Evolutionary conservation across 2,888 invertebrate species (phyloP).

Genomic region (Acronicta leporina): DNA sequence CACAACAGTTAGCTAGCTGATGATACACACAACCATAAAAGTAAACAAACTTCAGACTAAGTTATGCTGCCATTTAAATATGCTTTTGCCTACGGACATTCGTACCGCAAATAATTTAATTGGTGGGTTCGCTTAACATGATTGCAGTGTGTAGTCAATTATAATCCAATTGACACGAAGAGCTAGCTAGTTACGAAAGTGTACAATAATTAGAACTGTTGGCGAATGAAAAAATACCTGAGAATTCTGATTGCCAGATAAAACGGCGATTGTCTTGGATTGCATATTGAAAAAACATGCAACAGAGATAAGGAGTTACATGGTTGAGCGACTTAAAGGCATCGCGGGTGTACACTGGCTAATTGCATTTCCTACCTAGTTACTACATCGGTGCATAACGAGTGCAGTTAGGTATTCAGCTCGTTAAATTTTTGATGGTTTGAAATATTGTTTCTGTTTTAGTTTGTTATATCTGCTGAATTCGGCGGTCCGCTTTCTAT

Average conservation of each 20-base stretch:
- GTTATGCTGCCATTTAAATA: conserved; percentile 12
- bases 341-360: conserved; percentile 78
- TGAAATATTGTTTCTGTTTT: conserved; percentile 43
- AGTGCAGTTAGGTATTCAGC: conserved; percentile 55
- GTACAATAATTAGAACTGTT: conserved; percentile 84
- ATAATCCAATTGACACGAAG: conserved; percentile 83
- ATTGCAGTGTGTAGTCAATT: conserved; percentile 56
- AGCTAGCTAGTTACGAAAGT: conserved; percentile 80
- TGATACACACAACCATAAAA: conserved; percentile 56
- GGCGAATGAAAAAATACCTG: conserved; percentile 85
- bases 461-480: conserved; percentile 15
- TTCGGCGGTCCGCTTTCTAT: conserved; percentile 28
- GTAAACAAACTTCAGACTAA: conserved; percentile 31
- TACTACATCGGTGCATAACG: conserved; percentile 74
- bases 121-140: conserved; percentile 31
- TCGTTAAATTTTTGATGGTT: conserved; percentile 57
- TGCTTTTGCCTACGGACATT: conserved; percentile 2
- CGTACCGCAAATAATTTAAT: conserved; percentile 22
- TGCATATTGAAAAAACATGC: conserved; percentile 89
- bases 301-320: conserved; percentile 88
- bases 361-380: conserved; percentile 87
- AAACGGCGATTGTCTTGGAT: conserved; percentile 84
- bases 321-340: conserved; percentile 82
- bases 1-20: conserved; percentile 36
- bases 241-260: conserved; percentile 87